These are phyloP conservation scores for Atta cephalotes DNA, from an alignment of 1,140 invertebrate genomes.

Conservation along the genomic window DNA sequence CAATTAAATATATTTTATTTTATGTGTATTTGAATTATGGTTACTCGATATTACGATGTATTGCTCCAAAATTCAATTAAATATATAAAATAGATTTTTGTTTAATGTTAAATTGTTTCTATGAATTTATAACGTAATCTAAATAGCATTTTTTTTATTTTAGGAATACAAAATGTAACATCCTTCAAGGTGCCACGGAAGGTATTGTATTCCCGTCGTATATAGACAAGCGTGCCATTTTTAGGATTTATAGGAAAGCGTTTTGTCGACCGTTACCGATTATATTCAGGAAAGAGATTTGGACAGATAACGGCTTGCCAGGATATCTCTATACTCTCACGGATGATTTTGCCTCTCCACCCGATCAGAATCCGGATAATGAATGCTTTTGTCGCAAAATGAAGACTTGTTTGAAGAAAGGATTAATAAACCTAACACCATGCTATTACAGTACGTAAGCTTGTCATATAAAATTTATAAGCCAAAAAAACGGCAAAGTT, in stretches of 20 bases:
- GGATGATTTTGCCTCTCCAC: constrained; percentile 87
- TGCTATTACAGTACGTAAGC: constrained; percentile 90
- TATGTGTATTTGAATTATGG: neutral
- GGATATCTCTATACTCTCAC: constrained; percentile 85
- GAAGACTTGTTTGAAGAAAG: constrained; percentile 87
- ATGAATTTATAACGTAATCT: neutral
- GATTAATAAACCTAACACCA: constrained; percentile 89
- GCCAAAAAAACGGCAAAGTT: neutral
- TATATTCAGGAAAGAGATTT: constrained; percentile 82
- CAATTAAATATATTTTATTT: neutral
- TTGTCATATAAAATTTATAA: constrained; percentile 18
- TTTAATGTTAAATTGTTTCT: constrained; percentile 13
- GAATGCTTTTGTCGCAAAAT: constrained; percentile 88
- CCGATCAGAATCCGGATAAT: constrained; percentile 87
- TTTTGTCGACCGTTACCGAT: constrained; percentile 90
- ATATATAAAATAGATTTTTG: neutral
- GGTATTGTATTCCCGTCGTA: constrained; percentile 88
- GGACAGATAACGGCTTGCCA: constrained; percentile 80
- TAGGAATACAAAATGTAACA: constrained; percentile 87
- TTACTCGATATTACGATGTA: neutral
- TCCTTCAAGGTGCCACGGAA: constrained; percentile 87
- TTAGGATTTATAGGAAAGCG: constrained; percentile 89
- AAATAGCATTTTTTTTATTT: constrained; percentile 2
- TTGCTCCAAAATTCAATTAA: neutral
- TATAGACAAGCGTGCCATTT: constrained; percentile 85